Conservation (phyloP, 2,113 vertebrate genomes). For the Saccopteryx leptura region DNA sequence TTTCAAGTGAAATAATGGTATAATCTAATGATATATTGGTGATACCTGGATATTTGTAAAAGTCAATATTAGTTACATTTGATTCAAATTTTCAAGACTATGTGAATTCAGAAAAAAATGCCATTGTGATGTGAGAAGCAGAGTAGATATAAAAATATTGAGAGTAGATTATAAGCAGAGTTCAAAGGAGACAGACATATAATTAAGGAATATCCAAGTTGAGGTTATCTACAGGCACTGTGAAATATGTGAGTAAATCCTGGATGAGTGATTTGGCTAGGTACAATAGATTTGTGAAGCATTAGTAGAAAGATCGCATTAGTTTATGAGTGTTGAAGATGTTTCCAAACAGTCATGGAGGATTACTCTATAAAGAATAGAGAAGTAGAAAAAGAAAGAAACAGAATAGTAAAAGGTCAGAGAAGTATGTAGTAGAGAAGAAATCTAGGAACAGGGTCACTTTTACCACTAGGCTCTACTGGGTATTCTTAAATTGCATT, state of each 20-base stretch:
- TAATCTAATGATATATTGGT: not conserved
- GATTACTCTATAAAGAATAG: not conserved
- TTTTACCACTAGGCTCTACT: not conserved
- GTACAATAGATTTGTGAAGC: not conserved
- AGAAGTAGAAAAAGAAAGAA: not conserved
- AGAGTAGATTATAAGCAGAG: not conserved
- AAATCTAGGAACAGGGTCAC: not conserved
- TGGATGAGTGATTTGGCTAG: not conserved
- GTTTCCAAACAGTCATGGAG: not conserved
- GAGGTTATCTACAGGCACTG: not conserved
- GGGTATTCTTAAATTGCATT: not conserved
- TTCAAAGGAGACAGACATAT: not conserved
- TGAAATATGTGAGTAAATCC: not conserved
- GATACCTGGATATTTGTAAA: not conserved
- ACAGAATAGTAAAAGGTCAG: not conserved
- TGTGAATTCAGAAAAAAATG: not conserved
- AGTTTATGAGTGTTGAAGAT: not conserved
- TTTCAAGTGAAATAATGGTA: not conserved
- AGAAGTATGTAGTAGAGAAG: not conserved
- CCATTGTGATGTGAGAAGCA: not conserved
- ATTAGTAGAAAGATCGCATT: not conserved
- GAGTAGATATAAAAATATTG: not conserved
- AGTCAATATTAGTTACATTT: not conserved
- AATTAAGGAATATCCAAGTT: not conserved
- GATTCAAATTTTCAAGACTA: slow-evolving; percentile 10